Conservation (phyloP, 37 sponge, comb jelly and placozoan genomes). For the Chondrosia reniformis region DNA sequence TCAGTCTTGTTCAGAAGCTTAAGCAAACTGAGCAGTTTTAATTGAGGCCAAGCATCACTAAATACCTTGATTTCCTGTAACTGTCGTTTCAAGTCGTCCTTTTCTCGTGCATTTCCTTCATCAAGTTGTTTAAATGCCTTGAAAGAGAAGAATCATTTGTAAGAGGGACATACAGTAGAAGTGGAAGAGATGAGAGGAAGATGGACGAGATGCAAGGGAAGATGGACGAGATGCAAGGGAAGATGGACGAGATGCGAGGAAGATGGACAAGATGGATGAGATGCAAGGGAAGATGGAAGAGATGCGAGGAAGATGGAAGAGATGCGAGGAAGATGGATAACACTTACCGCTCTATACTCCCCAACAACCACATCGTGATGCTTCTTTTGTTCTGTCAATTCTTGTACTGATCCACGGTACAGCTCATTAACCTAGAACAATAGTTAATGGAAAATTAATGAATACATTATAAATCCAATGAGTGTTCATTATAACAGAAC, state of each 20-base stretch:
- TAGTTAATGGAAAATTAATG: background rate
- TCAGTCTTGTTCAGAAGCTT: too few species aligned
- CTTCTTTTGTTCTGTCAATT: conserved; percentile 59
- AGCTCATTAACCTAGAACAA: conserved; percentile 58
- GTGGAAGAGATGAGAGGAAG: too few species aligned
- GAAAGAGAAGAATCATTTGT: background rate
- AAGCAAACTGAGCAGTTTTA: too few species aligned
- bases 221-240: too few species aligned
- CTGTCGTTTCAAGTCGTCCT: conserved; percentile 80
- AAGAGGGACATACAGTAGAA: too few species aligned
- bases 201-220: too few species aligned
- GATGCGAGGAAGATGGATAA: background rate
- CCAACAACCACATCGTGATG: conserved; percentile 54
- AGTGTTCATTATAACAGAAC: too few species aligned
- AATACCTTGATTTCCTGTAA: conserved; percentile 85
- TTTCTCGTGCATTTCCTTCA: conserved; percentile 74
- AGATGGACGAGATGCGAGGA: background rate
- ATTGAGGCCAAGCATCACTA: too few species aligned
- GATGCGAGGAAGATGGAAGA: background rate
- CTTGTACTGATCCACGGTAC: conserved; percentile 54
- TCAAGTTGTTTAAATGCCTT: conserved; percentile 71
- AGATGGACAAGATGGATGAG: background rate
- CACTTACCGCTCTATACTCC: conserved; percentile 74
- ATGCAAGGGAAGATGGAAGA: background rate
- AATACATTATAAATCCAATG: too few species aligned